A percentile compares a stretch with the other conserved stretches of the same genome.
Evolutionary conservation across 2,113 vertebrate species (phyloP).

Genomic region (Phrynosoma platyrhinos): DNA sequence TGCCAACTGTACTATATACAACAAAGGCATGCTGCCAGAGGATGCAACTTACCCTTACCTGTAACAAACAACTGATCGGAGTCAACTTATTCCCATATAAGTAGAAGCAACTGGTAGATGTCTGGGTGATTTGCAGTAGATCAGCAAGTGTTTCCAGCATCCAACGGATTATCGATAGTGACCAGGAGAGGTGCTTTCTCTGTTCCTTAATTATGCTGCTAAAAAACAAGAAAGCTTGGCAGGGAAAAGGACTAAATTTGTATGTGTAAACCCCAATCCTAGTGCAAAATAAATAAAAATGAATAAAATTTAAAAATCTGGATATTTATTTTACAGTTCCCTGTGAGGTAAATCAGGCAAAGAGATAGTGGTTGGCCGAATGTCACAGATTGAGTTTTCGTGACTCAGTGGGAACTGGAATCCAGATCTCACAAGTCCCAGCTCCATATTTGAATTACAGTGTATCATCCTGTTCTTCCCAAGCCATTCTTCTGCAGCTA

Average conservation of each 20-base stretch:
- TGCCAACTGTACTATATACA: not conserved
- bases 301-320: not conserved
- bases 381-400: too few relatives aligned
- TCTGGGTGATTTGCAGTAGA: too few relatives aligned
- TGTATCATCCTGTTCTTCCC: not conserved
- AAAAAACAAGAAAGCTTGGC: not conserved
- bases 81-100: not conserved
- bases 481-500: not conserved
- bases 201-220: not conserved
- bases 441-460: too few relatives aligned
- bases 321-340: too few relatives aligned
- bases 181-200: too few relatives aligned
- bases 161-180: not conserved
- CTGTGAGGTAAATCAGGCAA: too few relatives aligned
- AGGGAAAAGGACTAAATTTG: not conserved
- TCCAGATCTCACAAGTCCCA: too few relatives aligned
- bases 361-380: too few relatives aligned
- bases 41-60: too few relatives aligned
- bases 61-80: not conserved
- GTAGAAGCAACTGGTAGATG: not conserved
- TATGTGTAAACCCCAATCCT: not conserved
- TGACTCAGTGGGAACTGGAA: too few relatives aligned
- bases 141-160: not conserved
- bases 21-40: not conserved
- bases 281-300: not conserved